Conservation (phyloP, 2,888 invertebrate genomes). For the Drosophila flavopinicola region DNA sequence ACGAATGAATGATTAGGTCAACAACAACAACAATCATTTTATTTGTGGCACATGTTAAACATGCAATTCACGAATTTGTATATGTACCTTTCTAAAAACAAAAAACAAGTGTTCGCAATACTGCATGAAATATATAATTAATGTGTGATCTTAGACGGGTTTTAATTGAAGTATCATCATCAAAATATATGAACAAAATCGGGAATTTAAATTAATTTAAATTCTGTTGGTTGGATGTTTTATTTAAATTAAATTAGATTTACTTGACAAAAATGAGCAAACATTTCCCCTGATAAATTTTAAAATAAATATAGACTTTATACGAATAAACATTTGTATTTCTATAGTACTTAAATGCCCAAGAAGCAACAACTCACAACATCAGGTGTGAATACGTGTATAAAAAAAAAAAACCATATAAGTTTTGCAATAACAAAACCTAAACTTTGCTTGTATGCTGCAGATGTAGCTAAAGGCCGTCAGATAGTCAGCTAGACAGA, state of each 20-base stretch:
- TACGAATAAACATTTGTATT: neutral
- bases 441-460: conserved; percentile 25
- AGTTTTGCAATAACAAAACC: conserved; percentile 65
- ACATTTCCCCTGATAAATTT: too few relatives aligned
- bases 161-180: neutral
- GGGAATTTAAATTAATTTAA: too few relatives aligned
- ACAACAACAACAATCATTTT: conserved; percentile 12
- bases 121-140: conserved; percentile 5
- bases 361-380: conserved; percentile 16
- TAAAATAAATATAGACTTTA: conserved; percentile 4
- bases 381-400: conserved; percentile 64
- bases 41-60: conserved; percentile 9
- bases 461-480: conserved; percentile 60
- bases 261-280: neutral
- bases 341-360: neutral
- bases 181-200: too few relatives aligned
- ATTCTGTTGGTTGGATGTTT: too few relatives aligned
- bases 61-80: conserved; percentile 19
- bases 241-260: too few relatives aligned
- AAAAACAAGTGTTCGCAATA: neutral
- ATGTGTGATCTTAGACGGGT: conserved; percentile 2
- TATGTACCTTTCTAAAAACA: conserved; percentile 35
- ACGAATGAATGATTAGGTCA: conserved; percentile 35
- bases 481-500: conserved; percentile 44
- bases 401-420: conserved; percentile 48